Conservation (phyloP, 2,888 invertebrate genomes). For the Drosophila mimica region DNA sequence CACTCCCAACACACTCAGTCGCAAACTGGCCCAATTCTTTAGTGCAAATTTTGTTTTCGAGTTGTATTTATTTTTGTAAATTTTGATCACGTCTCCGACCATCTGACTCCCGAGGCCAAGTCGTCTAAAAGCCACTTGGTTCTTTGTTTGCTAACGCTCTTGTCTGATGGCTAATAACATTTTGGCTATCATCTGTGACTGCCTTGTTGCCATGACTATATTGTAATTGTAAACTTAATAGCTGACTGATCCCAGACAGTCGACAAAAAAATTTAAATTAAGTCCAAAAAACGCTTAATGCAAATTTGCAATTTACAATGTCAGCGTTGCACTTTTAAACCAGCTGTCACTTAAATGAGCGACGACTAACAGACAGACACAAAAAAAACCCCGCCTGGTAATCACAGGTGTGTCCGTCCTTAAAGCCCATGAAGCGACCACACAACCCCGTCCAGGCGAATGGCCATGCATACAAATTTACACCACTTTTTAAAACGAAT, state of each 20-base stretch:
- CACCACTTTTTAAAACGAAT: slow-evolving; percentile 74
- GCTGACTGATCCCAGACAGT: slow-evolving; percentile 3
- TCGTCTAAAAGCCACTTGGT: slow-evolving; percentile 5
- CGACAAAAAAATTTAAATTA: slow-evolving; percentile 46
- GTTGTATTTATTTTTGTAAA: slow-evolving; percentile 62
- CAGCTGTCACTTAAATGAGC: slow-evolving; percentile 57
- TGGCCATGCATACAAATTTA: slow-evolving; percentile 69
- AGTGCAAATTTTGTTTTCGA: slow-evolving; percentile 36
- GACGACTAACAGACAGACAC: slow-evolving; percentile 4
- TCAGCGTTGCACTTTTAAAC: slow-evolving; percentile 52
- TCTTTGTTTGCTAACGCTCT: not conserved
- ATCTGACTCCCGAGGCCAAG: slow-evolving; percentile 14
- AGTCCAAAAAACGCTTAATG: slow-evolving; percentile 66
- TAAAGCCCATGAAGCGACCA: slow-evolving; percentile 26
- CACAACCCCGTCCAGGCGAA: slow-evolving; percentile 5
- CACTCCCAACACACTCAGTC: slow-evolving; percentile 7
- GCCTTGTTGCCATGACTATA: not conserved
- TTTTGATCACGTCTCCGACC: slow-evolving; percentile 66
- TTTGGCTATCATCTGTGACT: not conserved
- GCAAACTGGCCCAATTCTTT: slow-evolving; percentile 23
- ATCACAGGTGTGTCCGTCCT: slow-evolving; percentile 57
- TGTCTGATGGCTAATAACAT: slow-evolving; percentile 24
- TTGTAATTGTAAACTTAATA: slow-evolving; percentile 1
- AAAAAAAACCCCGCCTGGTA: slow-evolving; percentile 14
- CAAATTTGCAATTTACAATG: slow-evolving; percentile 76